phyloP scores from a whole-genome alignment of 2,113 vertebrate genomes.

The Mormyrus lacerda region DNA sequence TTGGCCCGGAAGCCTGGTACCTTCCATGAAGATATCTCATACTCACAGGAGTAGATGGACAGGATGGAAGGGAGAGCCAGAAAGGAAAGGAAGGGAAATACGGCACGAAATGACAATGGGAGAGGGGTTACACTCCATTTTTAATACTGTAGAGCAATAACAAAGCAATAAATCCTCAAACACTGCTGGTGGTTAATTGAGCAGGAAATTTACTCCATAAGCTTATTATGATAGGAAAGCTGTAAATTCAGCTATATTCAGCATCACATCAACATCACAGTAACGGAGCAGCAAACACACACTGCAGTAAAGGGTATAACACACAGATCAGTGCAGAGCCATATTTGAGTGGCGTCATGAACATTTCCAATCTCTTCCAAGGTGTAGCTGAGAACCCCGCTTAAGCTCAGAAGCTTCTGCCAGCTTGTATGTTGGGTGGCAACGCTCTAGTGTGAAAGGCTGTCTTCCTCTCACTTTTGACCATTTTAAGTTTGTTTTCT shows the following conservation, averaged over 20 bases:
- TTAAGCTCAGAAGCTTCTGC: background rate
- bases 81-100: background rate
- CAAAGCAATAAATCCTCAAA: background rate
- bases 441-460: background rate
- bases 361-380: background rate
- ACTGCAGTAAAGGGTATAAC: background rate
- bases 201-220: background rate
- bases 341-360: no score
- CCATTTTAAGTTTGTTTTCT: background rate
- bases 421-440: background rate
- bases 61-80: background rate
- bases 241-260: background rate
- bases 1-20: background rate
- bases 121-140: background rate
- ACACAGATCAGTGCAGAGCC: background rate
- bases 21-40: background rate
- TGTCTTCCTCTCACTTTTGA: background rate
- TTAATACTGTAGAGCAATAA: background rate
- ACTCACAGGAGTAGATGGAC: no score
- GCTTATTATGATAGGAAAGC: background rate
- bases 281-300: background rate
- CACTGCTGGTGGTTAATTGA: background rate
- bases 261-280: background rate
- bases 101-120: background rate
- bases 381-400: background rate